These are phyloP conservation scores for Orbicella faveolata DNA, from an alignment of 64 coral and sea anemone genomes.

Conservation along the genomic window DNA sequence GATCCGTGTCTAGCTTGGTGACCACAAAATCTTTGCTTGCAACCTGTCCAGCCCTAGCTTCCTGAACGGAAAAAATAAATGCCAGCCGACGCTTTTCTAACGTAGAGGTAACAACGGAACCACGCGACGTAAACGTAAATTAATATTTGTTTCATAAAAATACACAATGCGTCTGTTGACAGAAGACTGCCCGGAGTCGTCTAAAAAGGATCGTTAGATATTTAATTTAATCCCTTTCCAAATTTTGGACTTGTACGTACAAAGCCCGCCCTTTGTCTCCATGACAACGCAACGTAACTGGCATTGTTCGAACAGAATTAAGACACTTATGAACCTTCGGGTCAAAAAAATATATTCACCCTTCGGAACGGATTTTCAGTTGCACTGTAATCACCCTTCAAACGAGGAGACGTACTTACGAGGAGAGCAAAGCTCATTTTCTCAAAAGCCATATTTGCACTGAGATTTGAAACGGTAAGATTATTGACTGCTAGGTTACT, in stretches of 20 bases:
- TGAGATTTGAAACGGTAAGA: too few species aligned
- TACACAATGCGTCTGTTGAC: slow-evolving; percentile 8
- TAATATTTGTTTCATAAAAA: neutral
- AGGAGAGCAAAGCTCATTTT: too few species aligned
- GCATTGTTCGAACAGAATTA: neutral
- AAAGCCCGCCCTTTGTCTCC: neutral
- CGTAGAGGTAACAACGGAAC: slow-evolving; percentile 3
- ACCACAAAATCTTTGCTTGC: too few species aligned
- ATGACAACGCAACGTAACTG: neutral
- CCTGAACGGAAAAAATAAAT: neutral
- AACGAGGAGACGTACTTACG: too few species aligned
- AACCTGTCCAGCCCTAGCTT: neutral
- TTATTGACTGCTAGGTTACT: too few species aligned
- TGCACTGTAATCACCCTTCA: too few species aligned
- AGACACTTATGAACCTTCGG: neutral
- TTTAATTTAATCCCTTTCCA: slow-evolving; percentile 1
- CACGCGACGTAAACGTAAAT: neutral
- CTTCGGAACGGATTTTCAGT: neutral
- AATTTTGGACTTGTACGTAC: neutral
- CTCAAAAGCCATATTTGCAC: too few species aligned
- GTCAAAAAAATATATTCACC: neutral
- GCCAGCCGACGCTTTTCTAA: neutral
- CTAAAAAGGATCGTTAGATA: neutral
- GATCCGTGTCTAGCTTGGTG: neutral
- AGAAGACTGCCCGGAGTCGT: neutral